A percentile compares a stretch with the other conserved stretches of the same genome.
Evolutionary conservation across 30 jellyfish, hydroid and myxozoan genomes (phyloP).

Genomic region (Cassiopea xamachana): DNA sequence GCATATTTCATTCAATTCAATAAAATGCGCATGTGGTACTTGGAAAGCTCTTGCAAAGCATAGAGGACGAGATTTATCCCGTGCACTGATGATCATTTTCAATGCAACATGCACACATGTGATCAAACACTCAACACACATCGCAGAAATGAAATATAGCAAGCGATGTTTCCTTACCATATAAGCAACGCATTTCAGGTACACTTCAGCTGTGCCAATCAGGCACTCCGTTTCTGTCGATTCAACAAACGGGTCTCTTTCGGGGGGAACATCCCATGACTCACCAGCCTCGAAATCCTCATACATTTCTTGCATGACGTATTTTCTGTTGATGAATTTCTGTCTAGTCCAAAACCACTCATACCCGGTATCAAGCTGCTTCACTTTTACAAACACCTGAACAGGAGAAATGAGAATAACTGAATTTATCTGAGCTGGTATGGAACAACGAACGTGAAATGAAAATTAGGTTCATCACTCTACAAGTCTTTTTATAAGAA

Average conservation of each 20-base stretch:
- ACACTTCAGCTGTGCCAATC: conserved; percentile 79
- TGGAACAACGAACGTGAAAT: too few relatives aligned
- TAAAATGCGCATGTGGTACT: too few relatives aligned
- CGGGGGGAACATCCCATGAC: conserved; percentile 87
- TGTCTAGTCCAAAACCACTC: conserved; percentile 82
- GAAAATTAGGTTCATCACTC: too few relatives aligned
- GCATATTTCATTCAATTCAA: too few relatives aligned
- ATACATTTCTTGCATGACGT: conserved; percentile 88
- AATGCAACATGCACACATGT: too few relatives aligned
- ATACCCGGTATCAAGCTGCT: conserved; percentile 76
- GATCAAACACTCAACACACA: neutral
- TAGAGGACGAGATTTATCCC: too few relatives aligned
- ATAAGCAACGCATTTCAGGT: conserved; percentile 79
- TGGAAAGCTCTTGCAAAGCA: too few relatives aligned
- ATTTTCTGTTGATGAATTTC: conserved; percentile 81
- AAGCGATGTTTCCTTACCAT: conserved; percentile 43
- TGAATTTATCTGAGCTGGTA: too few relatives aligned
- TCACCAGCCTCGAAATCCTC: conserved; percentile 82
- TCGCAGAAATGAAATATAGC: neutral
- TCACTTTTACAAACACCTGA: conserved; percentile 77
- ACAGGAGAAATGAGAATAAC: neutral
- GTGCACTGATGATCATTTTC: too few relatives aligned
- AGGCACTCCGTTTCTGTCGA: conserved; percentile 83
- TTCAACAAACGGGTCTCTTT: conserved; percentile 83
- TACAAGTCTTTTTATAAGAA: too few relatives aligned